A percentile compares a stretch with the other conserved stretches of the same genome.
phyloP scores from a whole-genome alignment of 2,113 vertebrate species.

The Miniopterus natalensis region DNA sequence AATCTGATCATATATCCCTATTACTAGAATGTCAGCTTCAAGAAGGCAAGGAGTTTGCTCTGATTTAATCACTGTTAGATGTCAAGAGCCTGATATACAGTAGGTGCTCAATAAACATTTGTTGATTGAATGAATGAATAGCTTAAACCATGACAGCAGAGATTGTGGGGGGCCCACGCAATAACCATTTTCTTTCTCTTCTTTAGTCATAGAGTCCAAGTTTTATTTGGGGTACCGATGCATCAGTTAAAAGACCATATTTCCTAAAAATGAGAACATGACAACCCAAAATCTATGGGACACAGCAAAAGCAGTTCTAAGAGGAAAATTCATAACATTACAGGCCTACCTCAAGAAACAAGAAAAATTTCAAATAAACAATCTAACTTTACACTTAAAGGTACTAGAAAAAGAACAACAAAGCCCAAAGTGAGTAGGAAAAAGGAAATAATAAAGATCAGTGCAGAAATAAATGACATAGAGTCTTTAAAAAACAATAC shows the following conservation, averaged over 20 bases:
- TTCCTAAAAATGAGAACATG: not conserved
- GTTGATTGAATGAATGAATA: not conserved
- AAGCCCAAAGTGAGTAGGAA: too few relatives aligned
- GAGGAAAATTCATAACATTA: not conserved
- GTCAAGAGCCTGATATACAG: not conserved
- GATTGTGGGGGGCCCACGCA: not conserved
- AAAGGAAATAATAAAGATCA: too few relatives aligned
- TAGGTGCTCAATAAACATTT: not conserved
- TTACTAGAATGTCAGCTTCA: not conserved
- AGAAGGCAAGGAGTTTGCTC: not conserved
- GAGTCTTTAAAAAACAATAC: too few relatives aligned
- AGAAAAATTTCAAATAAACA: too few relatives aligned
- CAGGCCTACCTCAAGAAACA: too few relatives aligned
- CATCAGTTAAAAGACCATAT: not conserved
- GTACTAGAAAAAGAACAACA: too few relatives aligned
- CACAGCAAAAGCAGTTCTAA: too few relatives aligned
- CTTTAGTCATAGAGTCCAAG: not conserved
- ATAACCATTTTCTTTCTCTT: not conserved
- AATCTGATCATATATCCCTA: not conserved
- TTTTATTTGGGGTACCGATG: not conserved
- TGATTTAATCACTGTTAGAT: not conserved
- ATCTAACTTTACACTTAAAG: too few relatives aligned
- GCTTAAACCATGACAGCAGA: not conserved
- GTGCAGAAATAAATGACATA: too few relatives aligned
- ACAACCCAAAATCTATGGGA: not conserved